These are phyloP conservation scores for Psilopogon haemacephalus DNA, from an alignment of 2,113 vertebrate genomes.

Conservation along the genomic window DNA sequence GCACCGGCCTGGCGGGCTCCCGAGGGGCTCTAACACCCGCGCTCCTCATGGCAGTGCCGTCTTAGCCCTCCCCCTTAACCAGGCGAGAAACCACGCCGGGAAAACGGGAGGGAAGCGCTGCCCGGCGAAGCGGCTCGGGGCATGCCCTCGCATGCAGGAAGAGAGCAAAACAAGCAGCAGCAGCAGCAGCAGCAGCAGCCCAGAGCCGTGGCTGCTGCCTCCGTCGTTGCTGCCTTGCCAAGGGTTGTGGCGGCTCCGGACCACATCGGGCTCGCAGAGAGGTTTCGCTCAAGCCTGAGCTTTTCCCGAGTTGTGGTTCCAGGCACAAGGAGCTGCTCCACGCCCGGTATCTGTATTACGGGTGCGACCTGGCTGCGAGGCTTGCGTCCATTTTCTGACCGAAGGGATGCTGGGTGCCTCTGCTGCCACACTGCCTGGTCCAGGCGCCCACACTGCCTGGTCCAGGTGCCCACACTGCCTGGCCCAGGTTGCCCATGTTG, in stretches of 20 bases:
- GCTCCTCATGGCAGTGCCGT: fast-evolving
- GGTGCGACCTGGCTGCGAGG: fast-evolving
- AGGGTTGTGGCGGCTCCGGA: background rate
- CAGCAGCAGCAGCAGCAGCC: background rate
- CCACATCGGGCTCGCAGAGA: fast-evolving
- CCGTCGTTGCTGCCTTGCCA: fast-evolving
- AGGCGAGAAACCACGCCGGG: fast-evolving
- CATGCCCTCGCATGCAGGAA: background rate
- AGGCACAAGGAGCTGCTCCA: background rate
- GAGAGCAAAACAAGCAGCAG: background rate
- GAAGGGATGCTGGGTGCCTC: background rate
- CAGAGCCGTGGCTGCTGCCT: background rate
- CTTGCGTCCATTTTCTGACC: background rate
- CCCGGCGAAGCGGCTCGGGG: background rate
- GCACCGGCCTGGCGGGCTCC: fast-evolving
- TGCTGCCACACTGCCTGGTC: fast-evolving
- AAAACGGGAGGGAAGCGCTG: background rate
- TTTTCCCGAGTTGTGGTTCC: background rate
- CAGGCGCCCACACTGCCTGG: fast-evolving
- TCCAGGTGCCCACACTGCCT: background rate
- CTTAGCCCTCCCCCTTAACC: background rate
- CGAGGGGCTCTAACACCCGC: fast-evolving
- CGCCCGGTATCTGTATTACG: fast-evolving
- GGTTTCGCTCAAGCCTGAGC: background rate
- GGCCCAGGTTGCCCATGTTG: too few relatives aligned